Evolutionary conservation across 2,888 invertebrate species (phyloP), one percentile per base, ranked within the genome.

Genomic region (Drosophila melanosoma): DNA sequence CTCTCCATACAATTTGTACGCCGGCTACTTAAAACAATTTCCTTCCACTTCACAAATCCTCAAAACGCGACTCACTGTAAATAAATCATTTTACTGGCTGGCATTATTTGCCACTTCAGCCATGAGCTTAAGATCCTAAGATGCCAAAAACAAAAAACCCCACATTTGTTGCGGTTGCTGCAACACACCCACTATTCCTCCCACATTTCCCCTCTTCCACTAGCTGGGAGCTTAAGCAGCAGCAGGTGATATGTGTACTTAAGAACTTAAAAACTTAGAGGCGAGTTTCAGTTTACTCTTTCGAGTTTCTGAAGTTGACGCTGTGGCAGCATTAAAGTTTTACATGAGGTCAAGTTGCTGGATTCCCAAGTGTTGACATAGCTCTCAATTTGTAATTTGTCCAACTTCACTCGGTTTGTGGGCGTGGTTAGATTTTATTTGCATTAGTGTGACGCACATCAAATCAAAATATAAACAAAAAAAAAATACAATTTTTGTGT

Each of bases 361-460:
- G 61, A n/a, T 33, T 33, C 36, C 58, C 54, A 72, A 73, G 74
- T 83, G 70, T 83, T 77, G 82, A 71, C 83, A 71, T 48, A 54
- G 68, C 81, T 72, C 86, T 82, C 82, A 85, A 85, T 82, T 82
- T 82, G 86, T 85, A 82, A 85, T 82, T 82, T 82, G 83, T 69
- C 42, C 58, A 70, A 65, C 68, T 79, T 61, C 40, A 42, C 29
- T 12, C 36, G 23, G 74, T 12, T 33, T 2, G 51, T 35, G 38
- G 64, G 59, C 54, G 52, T 68, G 64, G 36, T 51, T 69, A 69
- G 76, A 71, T 82, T 82, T 82, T 82, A 82, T 82, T 74, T 82
- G 76, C 82, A 85, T 85, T 82, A 82, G 85, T 79, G 86, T 70
- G 79, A 70, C 75, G 79, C 66, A 65, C 70, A 73, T 70, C 72